Conservation (phyloP, 2,888 invertebrate species). For the Acanthoscelides obtectus region DNA sequence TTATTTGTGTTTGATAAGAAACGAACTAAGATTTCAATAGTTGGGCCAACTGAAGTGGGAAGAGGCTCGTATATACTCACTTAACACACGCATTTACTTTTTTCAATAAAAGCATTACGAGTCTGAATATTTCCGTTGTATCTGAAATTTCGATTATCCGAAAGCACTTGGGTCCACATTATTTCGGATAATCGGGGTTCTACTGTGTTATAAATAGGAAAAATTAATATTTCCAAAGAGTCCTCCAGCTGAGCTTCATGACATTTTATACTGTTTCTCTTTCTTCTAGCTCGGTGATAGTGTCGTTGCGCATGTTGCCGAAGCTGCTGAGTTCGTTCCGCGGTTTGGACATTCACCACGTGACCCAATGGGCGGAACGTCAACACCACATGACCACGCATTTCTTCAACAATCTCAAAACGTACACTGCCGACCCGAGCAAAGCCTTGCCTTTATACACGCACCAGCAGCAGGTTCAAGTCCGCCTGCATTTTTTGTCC, state of each 20-base stretch:
- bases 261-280: neutral
- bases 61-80: too few species aligned
- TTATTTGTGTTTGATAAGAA: too few species aligned
- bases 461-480: slow-evolving; percentile 87
- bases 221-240: too few species aligned
- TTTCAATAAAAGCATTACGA: too few species aligned
- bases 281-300: slow-evolving; percentile 71
- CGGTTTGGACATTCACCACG: slow-evolving; percentile 79
- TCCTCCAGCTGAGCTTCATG: neutral
- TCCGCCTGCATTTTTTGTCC: slow-evolving; percentile 85
- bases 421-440: slow-evolving; percentile 55
- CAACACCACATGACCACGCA: slow-evolving; percentile 90
- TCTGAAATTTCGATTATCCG: too few species aligned
- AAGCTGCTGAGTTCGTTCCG: slow-evolving; percentile 86
- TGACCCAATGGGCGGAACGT: slow-evolving; percentile 90
- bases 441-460: slow-evolving; percentile 53
- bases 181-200: too few species aligned
- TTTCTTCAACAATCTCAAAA: slow-evolving; percentile 83
- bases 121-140: too few species aligned
- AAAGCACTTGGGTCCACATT: too few species aligned
- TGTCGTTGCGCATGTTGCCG: slow-evolving; percentile 81
- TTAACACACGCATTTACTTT: too few species aligned
- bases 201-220: too few species aligned
- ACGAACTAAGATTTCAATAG: too few species aligned
- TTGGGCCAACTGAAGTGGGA: too few species aligned